A percentile compares a stretch with the other conserved stretches of the same genome.
Evolutionary conservation across 2,797 vertebrate genomes (phyloP).

Genomic region (Sebastes ruberrimus): DNA sequence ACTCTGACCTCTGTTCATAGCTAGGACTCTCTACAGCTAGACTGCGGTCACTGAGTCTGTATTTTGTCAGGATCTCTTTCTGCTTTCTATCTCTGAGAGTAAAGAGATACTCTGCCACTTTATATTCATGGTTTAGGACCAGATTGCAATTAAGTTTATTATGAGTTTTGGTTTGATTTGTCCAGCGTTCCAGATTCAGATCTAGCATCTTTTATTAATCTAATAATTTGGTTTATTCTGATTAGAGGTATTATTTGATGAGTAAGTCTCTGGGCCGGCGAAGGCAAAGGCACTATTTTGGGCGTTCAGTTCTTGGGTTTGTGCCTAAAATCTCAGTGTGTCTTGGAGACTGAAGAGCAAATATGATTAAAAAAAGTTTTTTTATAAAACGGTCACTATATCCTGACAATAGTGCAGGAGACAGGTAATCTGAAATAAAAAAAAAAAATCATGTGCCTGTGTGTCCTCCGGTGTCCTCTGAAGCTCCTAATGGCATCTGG

Average conservation of each 20-base stretch:
- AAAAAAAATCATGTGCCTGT: too few species aligned
- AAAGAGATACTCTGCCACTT: not conserved
- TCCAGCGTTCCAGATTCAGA: not conserved
- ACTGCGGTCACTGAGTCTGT: not conserved
- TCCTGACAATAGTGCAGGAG: too few species aligned
- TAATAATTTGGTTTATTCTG: not conserved
- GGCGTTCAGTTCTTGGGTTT: not conserved
- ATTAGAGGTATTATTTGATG: not conserved
- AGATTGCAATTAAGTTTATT: not conserved
- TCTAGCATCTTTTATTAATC: not conserved
- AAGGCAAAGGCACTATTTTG: not conserved
- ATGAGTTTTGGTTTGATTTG: not conserved
- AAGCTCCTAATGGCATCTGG: too few species aligned
- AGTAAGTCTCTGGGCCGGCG: too few species aligned
- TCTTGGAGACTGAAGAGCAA: not conserved
- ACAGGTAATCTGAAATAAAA: too few species aligned
- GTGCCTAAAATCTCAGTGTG: not conserved
- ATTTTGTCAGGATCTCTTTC: not conserved
- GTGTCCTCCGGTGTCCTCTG: too few species aligned
- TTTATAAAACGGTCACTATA: too few species aligned
- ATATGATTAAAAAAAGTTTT: not conserved
- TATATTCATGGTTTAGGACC: not conserved
- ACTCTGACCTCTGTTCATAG: too few species aligned
- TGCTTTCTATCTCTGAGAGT: not conserved
- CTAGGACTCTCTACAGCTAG: too few species aligned